These are phyloP conservation scores for Idaea biselata DNA, from an alignment of 2,888 invertebrate species.

Conservation along the genomic window DNA sequence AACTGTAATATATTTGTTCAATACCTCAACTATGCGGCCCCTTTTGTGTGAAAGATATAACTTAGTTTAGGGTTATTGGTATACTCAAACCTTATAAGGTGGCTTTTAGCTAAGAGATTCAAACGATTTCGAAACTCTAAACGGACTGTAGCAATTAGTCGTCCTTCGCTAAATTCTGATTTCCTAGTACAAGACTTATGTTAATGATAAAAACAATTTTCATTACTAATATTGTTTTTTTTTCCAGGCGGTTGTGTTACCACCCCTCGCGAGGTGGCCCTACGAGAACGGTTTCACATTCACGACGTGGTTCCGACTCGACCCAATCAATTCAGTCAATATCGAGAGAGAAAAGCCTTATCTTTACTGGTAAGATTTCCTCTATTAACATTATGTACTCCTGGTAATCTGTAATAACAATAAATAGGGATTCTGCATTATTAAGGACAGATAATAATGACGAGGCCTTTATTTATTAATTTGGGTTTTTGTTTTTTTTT, in stretches of 20 bases:
- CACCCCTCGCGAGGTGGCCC: conserved; percentile 98
- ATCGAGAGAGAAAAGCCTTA: conserved; percentile 99
- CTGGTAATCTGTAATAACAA: conserved; percentile 5
- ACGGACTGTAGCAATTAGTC: not conserved
- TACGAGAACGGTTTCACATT: conserved; percentile 99
- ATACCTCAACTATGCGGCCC: not conserved
- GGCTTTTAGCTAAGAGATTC: not conserved
- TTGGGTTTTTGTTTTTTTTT: not conserved
- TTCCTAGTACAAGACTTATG: not conserved
- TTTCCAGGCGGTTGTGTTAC: conserved; percentile 96
- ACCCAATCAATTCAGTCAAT: conserved; percentile 98
- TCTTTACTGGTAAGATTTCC: conserved; percentile 91
- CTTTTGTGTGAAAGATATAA: not conserved
- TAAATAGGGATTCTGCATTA: conserved; percentile 5
- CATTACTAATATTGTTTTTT: conserved; percentile 25
- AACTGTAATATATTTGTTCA: not conserved
- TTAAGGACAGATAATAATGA: not conserved
- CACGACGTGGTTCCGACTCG: conserved; percentile 99
- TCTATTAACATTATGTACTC: conserved; percentile 12
- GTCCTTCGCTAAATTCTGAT: not conserved
- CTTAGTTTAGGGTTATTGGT: not conserved
- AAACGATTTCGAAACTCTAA: not conserved
- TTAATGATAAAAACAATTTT: not conserved
- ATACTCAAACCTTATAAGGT: not conserved
- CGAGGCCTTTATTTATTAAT: not conserved